phyloP scores from a whole-genome alignment of 1,140 invertebrate species.

The Scaptodrosophila lebanonensis region DNA sequence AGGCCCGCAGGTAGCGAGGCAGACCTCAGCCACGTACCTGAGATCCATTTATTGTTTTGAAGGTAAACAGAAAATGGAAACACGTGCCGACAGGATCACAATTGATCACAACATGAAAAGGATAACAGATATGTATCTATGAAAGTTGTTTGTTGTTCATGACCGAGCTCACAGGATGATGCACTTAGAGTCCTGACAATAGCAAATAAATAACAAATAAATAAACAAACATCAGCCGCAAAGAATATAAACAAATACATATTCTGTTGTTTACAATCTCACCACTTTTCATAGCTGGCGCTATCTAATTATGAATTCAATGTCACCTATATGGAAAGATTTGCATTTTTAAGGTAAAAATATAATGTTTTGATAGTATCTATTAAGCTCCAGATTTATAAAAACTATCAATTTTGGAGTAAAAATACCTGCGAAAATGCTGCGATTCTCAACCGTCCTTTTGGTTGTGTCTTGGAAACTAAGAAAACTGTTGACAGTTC shows the following conservation, averaged over 20 bases:
- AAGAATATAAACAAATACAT: too few species aligned
- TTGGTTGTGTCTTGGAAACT: too few species aligned
- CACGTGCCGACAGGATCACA: conserved; percentile 66
- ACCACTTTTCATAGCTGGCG: conserved; percentile 36
- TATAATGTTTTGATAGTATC: conserved; percentile 27
- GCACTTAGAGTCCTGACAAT: conserved; percentile 9
- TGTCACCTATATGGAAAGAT: conserved; percentile 4
- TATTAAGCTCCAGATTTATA: conserved; percentile 21
- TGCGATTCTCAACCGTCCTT: too few species aligned
- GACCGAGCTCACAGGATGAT: conserved; percentile 2
- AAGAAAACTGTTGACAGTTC: too few species aligned
- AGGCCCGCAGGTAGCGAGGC: too few species aligned
- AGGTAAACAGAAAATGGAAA: conserved; percentile 60
- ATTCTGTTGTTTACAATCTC: conserved; percentile 18
- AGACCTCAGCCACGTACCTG: conserved; percentile 34
- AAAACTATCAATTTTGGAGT: too few species aligned
- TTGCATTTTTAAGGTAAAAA: conserved; percentile 12
- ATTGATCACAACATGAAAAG: conserved; percentile 52
- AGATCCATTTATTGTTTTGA: conserved; percentile 18
- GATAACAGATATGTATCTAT: conserved; percentile 21
- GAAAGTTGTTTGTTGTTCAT: conserved; percentile 30
- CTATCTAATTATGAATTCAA: conserved; percentile 59
- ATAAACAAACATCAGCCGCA: conserved; percentile 51
- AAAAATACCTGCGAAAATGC: too few species aligned
- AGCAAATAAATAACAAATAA: conserved; percentile 53